Base-by-base conservation (phyloP, 2,797 vertebrate species). In the Sylvilagus floridanus region DNA sequence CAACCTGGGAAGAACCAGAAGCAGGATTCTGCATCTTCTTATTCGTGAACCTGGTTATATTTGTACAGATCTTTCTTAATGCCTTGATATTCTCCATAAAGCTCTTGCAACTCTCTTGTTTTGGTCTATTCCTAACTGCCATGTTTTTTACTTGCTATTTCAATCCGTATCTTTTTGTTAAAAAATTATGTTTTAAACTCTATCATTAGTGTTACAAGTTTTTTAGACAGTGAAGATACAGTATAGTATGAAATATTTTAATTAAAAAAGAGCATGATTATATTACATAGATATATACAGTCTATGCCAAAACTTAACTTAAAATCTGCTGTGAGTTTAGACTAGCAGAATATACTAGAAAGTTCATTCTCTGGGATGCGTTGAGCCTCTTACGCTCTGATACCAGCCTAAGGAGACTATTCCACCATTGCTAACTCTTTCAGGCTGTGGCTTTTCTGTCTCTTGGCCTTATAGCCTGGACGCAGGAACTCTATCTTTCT, bases 341-440 rank as follows among this genome's bases (percentile, higher is more conserved):
- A 57, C 60, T 6, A 73, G 88, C 62, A 88, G 79, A 75, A 21
- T 77, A 75, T 42, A 52, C 24, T 1, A 14, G 35, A 22, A 76
- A 77, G 69, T 73, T 63, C 21, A 83, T 60, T 9, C 35, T 50
- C 21, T 63, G 30, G 11, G 28, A 54, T 19, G 4, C 47, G 52
- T 0, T 6, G 13, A 22, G 32, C 60, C 2, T 54, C n/a, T 69
- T 88, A 35, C 4, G 50, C 63, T 69, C 5, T 10, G 14, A 12
- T 52, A 1, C 22, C 35, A 37, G 21, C 72, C 12, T 16, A 21
- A 50, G 63, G 68, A 35, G 19, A 9, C 68, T 96, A 99, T 97
- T 99, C 98, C 95, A 99, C 98, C 97, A 99, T 99, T 21, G 99
- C 99, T 96, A 99, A 96, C 88, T 99, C 99, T 97, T 98, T 99